phyloP scores from a whole-genome alignment of 2,113 vertebrate species.

The Lamprotornis superbus region DNA sequence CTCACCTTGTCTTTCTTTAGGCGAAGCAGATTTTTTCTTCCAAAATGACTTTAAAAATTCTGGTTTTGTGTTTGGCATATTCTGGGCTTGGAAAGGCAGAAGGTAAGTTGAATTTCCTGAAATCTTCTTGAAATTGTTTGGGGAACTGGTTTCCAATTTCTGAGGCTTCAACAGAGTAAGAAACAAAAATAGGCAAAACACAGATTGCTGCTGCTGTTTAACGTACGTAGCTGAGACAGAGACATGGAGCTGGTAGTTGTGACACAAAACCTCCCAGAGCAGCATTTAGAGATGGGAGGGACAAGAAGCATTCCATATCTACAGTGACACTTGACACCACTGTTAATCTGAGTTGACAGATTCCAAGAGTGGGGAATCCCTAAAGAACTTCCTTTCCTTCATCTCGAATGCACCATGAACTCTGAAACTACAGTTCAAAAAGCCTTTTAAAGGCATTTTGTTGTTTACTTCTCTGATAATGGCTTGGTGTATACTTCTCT shows the following conservation, averaged over 20 bases:
- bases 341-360: not conserved
- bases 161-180: not conserved
- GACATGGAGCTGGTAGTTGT: not conserved
- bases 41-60: not conserved
- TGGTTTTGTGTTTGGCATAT: slow-evolving; percentile 17
- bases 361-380: not conserved
- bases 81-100: not conserved
- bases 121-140: not conserved
- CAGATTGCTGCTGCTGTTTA: not conserved
- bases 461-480: not conserved
- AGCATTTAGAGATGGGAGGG: not conserved
- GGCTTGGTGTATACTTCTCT: not conserved
- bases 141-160: not conserved
- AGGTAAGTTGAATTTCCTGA: slow-evolving; percentile 17
- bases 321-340: rapidly evolving
- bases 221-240: not conserved
- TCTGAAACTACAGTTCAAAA: not conserved
- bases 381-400: not conserved
- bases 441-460: not conserved
- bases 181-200: not conserved
- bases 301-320: not conserved
- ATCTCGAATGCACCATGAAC: not conserved
- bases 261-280: not conserved
- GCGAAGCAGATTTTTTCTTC: not conserved
- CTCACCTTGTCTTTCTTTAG: not conserved